Evolutionary conservation across 2,888 invertebrate species (phyloP), one percentile per base, ranked within the genome.

Genomic region (Acleris holmiana): DNA sequence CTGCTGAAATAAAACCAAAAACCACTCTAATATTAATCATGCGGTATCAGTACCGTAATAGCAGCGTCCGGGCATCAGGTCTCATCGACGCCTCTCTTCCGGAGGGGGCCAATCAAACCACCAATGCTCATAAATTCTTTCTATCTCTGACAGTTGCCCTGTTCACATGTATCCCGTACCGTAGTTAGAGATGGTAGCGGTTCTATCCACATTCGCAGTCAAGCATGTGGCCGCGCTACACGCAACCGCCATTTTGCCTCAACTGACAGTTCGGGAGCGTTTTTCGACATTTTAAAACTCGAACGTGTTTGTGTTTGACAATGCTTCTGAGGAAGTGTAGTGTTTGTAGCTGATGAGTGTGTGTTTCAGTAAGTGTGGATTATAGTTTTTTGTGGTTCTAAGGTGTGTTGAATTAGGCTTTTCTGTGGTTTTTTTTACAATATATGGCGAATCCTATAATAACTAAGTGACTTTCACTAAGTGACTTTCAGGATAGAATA

Each of bases 81-180:
- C 74, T 73, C 74, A 76, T 76, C 77, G 73, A 82, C 78, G 74
- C 76, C 73, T 35, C 68, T 73, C 79, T 79, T 91, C 91, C 91
- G 88, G 85, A 84, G 87, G 83, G 85, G 88, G 76, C 76, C 76
- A 80, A 84, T 79, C 78, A 67, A 58, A 58, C 71, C 71, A 69
- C 71, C 71, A 68, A 69, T 71, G 82, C 84, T 83, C 91, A 91
- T 92, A 92, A 91, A 91, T 92, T 92, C 91, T 92, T 90, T 91
- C 87, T 76, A 81, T 80, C 72, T 64, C 82, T 91, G 91, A 92
- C 92, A 91, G 88, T 81, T 85, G 83, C 61, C 69, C 76, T 74
- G 81, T 80, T 86, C 83, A 84, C 89, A 87, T 85, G 85, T 87
- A 78, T 78, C 70, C 76, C 78, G 80, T 81, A 78, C 77, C 82